These are phyloP conservation scores for Emberiza fucata DNA, from an alignment of 2,113 vertebrate species.

Conservation along the genomic window DNA sequence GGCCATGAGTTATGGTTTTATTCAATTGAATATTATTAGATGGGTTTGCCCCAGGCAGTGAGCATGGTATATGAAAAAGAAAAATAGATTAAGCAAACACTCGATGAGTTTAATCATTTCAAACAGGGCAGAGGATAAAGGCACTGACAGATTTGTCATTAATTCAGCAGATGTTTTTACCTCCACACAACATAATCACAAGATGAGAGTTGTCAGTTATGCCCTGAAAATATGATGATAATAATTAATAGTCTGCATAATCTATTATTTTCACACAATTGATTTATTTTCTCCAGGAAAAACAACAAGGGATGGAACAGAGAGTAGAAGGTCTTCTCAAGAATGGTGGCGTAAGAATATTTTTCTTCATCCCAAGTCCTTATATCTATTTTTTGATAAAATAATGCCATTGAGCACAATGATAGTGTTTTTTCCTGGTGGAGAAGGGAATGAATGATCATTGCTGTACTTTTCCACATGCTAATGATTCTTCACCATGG, in stretches of 20 bases:
- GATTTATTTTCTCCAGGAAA: constrained; percentile 4
- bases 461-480: background rate
- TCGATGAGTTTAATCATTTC: constrained; percentile 75
- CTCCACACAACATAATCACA: constrained; percentile 65
- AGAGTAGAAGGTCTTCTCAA: background rate
- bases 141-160: constrained; percentile 66
- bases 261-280: constrained; percentile 44
- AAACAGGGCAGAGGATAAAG: constrained; percentile 65
- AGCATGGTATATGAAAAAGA: constrained; percentile 63
- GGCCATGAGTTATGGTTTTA: constrained; percentile 80
- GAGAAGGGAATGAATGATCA: background rate
- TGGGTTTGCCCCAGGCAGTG: constrained; percentile 70
- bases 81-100: constrained; percentile 79
- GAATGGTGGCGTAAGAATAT: background rate
- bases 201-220: constrained; percentile 53
- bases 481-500: background rate
- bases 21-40: constrained; percentile 80
- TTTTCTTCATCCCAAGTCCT: background rate
- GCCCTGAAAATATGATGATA: constrained; percentile 35
- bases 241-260: constrained; percentile 40
- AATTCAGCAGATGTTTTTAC: constrained; percentile 69
- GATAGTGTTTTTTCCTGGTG: background rate
- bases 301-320: background rate
- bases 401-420: background rate
- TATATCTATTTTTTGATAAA: background rate